Evolutionary conservation across 2,888 invertebrate genomes (phyloP).

Genomic region (Melanchra persicariae): DNA sequence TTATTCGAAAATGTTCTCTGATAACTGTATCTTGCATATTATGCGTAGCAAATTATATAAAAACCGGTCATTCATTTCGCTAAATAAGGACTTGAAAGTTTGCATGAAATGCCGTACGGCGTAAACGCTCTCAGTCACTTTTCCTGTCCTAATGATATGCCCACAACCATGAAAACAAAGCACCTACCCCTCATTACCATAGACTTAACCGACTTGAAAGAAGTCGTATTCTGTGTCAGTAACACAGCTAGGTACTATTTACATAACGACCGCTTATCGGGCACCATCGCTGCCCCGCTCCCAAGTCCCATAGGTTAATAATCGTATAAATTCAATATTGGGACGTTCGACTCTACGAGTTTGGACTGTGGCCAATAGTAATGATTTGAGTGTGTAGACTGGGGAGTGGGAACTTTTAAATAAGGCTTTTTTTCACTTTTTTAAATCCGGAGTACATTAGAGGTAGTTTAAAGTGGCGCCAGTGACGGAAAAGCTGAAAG

Average conservation of each 20-base stretch:
- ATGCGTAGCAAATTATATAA: too few relatives aligned
- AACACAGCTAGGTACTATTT: slow-evolving; percentile 33
- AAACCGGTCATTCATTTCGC: too few relatives aligned
- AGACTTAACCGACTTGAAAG: slow-evolving; percentile 23
- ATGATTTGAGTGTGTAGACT: slow-evolving; percentile 51
- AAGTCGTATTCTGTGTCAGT: slow-evolving; percentile 31
- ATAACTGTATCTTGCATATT: too few relatives aligned
- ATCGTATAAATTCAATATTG: slow-evolving; percentile 77
- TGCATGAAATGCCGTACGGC: too few relatives aligned
- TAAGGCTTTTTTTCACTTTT: background rate
- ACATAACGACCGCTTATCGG: slow-evolving; percentile 55
- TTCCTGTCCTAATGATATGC: slow-evolving; percentile 33
- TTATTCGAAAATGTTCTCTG: too few relatives aligned
- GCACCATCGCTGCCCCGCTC: slow-evolving; percentile 46
- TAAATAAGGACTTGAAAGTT: too few relatives aligned
- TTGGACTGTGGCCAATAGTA: slow-evolving; percentile 64
- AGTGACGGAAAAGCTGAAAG: too few relatives aligned
- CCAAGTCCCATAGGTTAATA: slow-evolving; percentile 69
- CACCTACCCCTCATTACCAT: slow-evolving; percentile 29
- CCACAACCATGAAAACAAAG: slow-evolving; percentile 42
- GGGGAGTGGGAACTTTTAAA: slow-evolving; percentile 31
- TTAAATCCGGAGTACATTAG: too few relatives aligned
- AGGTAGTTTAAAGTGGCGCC: too few relatives aligned
- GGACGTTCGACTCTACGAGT: slow-evolving; percentile 59
- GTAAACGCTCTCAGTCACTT: too few relatives aligned